These are phyloP conservation scores for Polyergus mexicanus DNA, from an alignment of 1,140 invertebrate species.

Conservation along the genomic window DNA sequence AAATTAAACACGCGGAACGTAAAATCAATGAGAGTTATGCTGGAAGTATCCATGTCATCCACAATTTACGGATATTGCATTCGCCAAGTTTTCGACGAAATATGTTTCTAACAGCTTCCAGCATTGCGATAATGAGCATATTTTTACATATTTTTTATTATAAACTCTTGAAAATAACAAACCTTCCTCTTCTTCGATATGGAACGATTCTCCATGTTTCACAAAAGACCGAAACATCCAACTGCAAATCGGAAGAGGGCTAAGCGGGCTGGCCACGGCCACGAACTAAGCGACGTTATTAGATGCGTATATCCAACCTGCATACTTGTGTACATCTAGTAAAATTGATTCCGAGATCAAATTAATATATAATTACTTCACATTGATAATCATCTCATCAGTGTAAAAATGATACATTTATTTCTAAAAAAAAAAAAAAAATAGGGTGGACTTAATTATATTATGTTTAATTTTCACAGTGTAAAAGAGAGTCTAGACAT, in stretches of 20 bases:
- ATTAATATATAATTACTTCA: no score
- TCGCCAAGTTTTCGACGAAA: conserved; percentile 62
- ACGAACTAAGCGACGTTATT: no score
- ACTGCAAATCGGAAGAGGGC: conserved; percentile 30
- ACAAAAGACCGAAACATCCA: neutral
- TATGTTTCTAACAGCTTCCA: conserved; percentile 53
- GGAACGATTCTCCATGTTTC: conserved; percentile 82
- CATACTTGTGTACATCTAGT: no score
- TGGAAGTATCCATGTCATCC: conserved; percentile 77
- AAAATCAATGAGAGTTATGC: conserved; percentile 32
- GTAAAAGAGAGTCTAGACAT: no score
- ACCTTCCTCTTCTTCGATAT: conserved; percentile 86
- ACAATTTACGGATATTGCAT: conserved; percentile 13
- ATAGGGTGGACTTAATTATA: no score
- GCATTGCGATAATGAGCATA: conserved; percentile 59
- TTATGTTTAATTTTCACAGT: no score
- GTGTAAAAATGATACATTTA: no score
- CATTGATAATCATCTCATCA: no score
- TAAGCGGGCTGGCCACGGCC: no score
- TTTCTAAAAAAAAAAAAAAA: no score
- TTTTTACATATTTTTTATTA: conserved; percentile 67
- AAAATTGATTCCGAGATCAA: no score
- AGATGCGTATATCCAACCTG: no score
- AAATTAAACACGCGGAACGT: neutral
- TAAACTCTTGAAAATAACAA: conserved; percentile 69